Evolutionary conservation across 2,888 invertebrate genomes (phyloP).

Genomic region (Coremacera marginata): DNA sequence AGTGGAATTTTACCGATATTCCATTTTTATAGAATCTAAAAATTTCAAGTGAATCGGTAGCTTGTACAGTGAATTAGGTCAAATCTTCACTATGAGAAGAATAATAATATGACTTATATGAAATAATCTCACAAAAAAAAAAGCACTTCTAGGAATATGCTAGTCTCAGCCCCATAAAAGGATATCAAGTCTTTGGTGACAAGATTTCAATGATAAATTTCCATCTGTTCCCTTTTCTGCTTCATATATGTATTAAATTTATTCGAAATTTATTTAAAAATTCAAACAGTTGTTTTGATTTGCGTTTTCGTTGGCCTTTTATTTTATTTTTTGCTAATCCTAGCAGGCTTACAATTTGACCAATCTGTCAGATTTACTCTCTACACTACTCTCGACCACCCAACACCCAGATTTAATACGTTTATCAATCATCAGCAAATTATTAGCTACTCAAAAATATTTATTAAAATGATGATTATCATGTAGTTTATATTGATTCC

Average conservation of each 20-base stretch:
- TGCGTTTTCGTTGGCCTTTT: neutral
- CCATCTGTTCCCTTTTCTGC: neutral
- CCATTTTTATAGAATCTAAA: no score
- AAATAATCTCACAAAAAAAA: no score
- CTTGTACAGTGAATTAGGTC: no score
- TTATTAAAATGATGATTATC: conserved; percentile 46
- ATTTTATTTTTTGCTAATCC: neutral
- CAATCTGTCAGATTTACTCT: conserved; percentile 46
- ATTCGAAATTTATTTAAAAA: neutral
- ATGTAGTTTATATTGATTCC: conserved; percentile 5
- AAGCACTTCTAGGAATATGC: no score
- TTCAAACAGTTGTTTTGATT: conserved; percentile 24
- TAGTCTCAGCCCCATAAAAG: no score
- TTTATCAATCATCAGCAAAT: conserved; percentile 46
- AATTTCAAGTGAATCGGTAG: no score
- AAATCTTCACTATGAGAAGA: no score
- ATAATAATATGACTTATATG: no score
- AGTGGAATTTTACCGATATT: no score
- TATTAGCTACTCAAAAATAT: conserved; percentile 45
- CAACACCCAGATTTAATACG: conserved; percentile 29
- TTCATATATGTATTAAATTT: neutral
- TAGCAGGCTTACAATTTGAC: conserved; percentile 3
- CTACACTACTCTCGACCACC: neutral
- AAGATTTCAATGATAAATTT: neutral
- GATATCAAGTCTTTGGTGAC: no score